These are phyloP conservation scores for Cyprinodon diabolis DNA, from an alignment of 2,797 vertebrate species.

Conservation along the genomic window DNA sequence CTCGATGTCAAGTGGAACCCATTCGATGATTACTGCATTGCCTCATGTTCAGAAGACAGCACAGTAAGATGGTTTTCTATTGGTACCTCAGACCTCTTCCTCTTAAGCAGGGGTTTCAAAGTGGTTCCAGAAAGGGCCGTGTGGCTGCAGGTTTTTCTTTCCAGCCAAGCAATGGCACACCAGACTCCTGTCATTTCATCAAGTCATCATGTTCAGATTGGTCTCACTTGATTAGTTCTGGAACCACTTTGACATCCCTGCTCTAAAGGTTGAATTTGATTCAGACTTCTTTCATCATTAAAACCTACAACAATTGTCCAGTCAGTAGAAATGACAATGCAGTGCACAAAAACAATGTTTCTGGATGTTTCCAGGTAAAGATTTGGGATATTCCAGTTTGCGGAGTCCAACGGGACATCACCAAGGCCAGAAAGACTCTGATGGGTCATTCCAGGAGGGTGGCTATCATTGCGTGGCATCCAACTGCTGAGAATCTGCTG, in stretches of 20 bases:
- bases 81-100: too few species aligned
- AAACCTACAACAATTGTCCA: background rate
- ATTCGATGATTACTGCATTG: constrained; percentile 90
- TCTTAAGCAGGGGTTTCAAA: too few species aligned
- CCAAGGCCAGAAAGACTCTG: constrained; percentile 74
- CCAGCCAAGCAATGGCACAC: too few species aligned
- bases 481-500: constrained; percentile 83
- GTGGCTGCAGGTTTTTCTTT: too few species aligned
- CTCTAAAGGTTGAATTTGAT: background rate
- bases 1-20: constrained; percentile 97
- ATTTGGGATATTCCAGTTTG: constrained; percentile 86
- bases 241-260: too few species aligned
- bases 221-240: too few species aligned
- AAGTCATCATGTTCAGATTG: too few species aligned
- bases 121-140: too few species aligned
- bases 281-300: background rate
- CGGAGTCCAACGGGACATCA: constrained; percentile 83
- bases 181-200: too few species aligned
- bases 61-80: constrained; percentile 60
- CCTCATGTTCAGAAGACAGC: constrained; percentile 93
- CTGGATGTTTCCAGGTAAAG: constrained; percentile 66
- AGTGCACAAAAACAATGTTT: background rate
- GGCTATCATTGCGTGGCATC: constrained; percentile 94
- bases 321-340: background rate
- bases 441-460: constrained; percentile 75